A percentile compares a stretch with the other conserved stretches of the same genome.
These are phyloP conservation scores for Noctua janthina DNA, from an alignment of 2,888 invertebrate genomes.

Conservation along the genomic window DNA sequence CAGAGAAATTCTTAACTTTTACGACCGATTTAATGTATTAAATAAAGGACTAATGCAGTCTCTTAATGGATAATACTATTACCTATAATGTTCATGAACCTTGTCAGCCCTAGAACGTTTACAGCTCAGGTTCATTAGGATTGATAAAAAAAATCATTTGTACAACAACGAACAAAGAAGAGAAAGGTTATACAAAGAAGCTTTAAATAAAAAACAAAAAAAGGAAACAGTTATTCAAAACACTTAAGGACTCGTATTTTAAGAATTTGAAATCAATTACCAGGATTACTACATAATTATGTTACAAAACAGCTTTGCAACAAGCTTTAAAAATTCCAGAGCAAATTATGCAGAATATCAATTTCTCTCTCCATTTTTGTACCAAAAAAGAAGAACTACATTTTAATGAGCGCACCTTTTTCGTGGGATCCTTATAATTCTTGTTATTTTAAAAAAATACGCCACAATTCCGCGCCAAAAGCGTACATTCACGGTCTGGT, in stretches of 20 bases:
- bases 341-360: conserved; percentile 57
- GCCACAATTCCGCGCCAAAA: conserved; percentile 68
- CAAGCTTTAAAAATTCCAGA: conserved; percentile 20
- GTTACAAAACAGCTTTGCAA: conserved; percentile 27
- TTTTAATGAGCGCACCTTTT: conserved; percentile 68
- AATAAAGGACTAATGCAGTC: neutral
- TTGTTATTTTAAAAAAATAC: conserved; percentile 67
- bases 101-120: too few species aligned
- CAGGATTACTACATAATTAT: conserved; percentile 26
- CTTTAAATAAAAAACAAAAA: neutral
- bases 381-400: conserved; percentile 37
- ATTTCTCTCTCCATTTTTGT: conserved; percentile 47
- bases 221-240: neutral
- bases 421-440: conserved; percentile 63
- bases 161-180: neutral
- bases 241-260: neutral
- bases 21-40: neutral
- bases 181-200: neutral
- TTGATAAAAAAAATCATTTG: neutral
- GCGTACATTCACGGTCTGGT: conserved; percentile 78
- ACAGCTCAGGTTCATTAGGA: neutral
- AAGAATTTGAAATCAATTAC: conserved; percentile 46
- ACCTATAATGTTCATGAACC: neutral
- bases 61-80: neutral
- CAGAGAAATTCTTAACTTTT: neutral